Base-by-base conservation (phyloP, 2,888 invertebrate genomes). In the Nomada goodeniana region DNA sequence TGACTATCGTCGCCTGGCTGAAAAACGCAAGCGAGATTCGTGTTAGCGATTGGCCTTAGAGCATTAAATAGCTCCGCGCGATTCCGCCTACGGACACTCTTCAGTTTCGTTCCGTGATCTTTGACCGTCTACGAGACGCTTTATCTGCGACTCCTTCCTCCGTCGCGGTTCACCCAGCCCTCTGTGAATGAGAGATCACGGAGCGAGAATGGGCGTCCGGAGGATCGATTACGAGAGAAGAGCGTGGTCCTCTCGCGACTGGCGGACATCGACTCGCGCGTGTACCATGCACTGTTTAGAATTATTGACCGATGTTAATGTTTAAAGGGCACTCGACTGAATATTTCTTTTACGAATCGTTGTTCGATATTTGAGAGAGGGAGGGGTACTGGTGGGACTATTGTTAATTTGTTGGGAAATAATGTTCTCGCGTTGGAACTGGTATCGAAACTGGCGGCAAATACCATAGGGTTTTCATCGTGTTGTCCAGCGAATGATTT, bases 1-100 rank as follows among this genome's bases (percentile, higher is more conserved):
- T 95, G 42, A 95, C 96, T 74, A 95, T 95, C 82, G 95, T 95
- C 36, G 95, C 95, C 72, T 95, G 95, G 92, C 95, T 95, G 94
- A 13, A 94, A 94, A 84, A 82, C 73, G 57, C 81, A 29, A 74
- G 76, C 75, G 68, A 86, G 87, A 86, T 87, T 80, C 78, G 82
- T 78, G 71, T 82, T 82, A 82, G 47, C 44, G 85, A 86, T 87
- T 82, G 52, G 59, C 59, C 18, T 13, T 20, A 42, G 52, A 63
- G 59, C 72, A 70, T 65, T 59, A 82, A 84, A 80, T 85, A 82
- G 70, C 69, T 65, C 73, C 70, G 72, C 68, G 60, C 65, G 70
- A 70, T 82, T 82, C 77, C 82, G 82, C 77, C 77, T 74, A 59
- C 69, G 71, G 71, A 42, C 75, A 55, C 72, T 64, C 53, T 57